Base-by-base conservation (phyloP, 2,113 vertebrate genomes). In the Archilochus colubris region DNA sequence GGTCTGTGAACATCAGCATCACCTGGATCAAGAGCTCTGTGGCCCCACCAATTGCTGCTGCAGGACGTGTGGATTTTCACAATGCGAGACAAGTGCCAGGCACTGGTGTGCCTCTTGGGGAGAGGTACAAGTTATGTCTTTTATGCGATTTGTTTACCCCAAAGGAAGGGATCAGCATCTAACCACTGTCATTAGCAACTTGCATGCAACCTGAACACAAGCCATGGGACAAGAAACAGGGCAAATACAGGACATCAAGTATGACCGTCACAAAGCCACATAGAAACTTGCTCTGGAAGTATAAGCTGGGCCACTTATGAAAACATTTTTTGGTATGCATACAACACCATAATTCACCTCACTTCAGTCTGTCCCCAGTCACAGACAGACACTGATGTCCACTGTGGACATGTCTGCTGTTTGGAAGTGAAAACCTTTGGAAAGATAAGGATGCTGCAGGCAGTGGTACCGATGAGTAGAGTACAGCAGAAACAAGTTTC, bases 11-110 rank as follows among this genome's bases (percentile, higher is more conserved):
- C 57, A 24, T 9, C 9, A 4, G 89, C 64, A n/a, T 58, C 16
- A 2, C 44, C 33, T 2, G 23, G 24, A 58, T 15, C 0, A 0
- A 43, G 68, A 36, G 13, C 28, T 62, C 46, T 40, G 25, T 1
- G 1, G 25, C 31, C 54, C 55, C 40, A 31, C 24, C 63, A 27
- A 6, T 30, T 53, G 64, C 62, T 75, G 44, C 38, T 43, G 82
- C 44, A 23, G 69, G n/a, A 38, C 43, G 62, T 51, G 48, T 15
- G 30, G 46, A 36, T 62, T 74, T 54, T 69, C 40, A 40, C 0
- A 1, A 11, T 46, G 7, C 3, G 21, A 73, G 43, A 18, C 11
- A 23, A 44, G 31, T 30, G n/a, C 57, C 61, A 59, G 73, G 51
- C 48, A 1, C 9, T 31, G 62, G 30, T 55, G 83, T 67, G 50